These are phyloP conservation scores for Halichoeres trimaculatus DNA, from an alignment of 2,113 vertebrate species.

Conservation along the genomic window DNA sequence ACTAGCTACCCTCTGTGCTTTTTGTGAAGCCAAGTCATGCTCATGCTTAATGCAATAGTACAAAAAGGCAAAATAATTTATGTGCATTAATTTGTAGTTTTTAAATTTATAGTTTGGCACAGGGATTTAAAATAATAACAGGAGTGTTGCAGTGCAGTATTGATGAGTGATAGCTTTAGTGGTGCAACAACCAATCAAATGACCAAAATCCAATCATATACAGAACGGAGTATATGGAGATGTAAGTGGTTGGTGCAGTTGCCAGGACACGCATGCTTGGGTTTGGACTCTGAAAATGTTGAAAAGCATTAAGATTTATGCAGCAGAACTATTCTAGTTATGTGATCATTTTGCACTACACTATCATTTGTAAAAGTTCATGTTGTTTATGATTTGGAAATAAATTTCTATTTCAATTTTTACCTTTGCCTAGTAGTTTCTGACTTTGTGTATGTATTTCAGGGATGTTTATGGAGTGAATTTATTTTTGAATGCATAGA, in stretches of 20 bases:
- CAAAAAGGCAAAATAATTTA: neutral
- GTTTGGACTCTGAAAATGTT: neutral
- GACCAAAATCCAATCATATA: neutral
- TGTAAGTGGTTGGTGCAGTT: neutral
- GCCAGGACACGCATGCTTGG: neutral
- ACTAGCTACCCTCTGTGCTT: neutral
- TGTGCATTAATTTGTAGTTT: neutral
- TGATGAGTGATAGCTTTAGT: neutral
- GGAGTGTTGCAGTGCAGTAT: neutral
- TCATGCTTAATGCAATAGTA: neutral
- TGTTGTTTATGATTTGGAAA: slow-evolving; percentile 4
- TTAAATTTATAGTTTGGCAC: neutral
- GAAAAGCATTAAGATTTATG: neutral
- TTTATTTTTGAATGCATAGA: neutral
- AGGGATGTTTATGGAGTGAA: neutral
- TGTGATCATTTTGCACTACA: neutral
- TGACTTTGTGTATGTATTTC: neutral
- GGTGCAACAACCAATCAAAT: neutral
- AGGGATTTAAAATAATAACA: neutral
- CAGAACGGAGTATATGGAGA: no score
- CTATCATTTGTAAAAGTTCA: neutral
- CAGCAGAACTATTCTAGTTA: neutral
- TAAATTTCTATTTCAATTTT: neutral
- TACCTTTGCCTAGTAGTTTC: neutral
- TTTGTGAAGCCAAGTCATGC: neutral